These are phyloP conservation scores for Columbina picui DNA, from an alignment of 2,113 vertebrate species.

Conservation along the genomic window DNA sequence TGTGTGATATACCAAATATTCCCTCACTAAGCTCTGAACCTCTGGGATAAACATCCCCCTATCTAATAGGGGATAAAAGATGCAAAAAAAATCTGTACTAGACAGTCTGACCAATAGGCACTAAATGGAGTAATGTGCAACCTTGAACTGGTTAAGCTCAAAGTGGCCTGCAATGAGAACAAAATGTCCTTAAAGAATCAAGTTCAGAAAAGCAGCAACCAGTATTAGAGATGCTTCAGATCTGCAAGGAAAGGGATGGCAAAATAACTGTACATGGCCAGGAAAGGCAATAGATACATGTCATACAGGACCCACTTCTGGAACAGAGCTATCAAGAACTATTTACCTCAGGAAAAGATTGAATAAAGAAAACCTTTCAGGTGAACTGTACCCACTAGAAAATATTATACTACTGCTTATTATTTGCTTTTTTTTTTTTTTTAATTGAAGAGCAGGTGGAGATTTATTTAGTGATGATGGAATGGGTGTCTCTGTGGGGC, in stretches of 20 bases:
- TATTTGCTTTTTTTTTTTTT: background rate
- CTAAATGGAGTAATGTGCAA: background rate
- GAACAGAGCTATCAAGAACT: background rate
- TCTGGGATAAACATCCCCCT: background rate
- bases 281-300: background rate
- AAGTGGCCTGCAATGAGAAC: background rate
- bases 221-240: background rate
- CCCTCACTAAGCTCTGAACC: background rate
- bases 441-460: background rate
- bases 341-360: background rate
- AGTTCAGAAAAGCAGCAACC: background rate
- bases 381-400: background rate
- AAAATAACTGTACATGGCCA: background rate
- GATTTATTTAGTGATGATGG: background rate
- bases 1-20: background rate
- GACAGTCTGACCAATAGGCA: background rate
- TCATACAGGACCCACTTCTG: background rate
- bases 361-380: background rate
- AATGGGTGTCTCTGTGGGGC: background rate
- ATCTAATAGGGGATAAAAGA: background rate
- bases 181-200: background rate
- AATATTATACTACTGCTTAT: background rate
- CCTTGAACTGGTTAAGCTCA: background rate
- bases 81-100: background rate
- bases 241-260: fast-evolving